These are phyloP conservation scores for Toxonevra muliebris DNA, from an alignment of 2,888 invertebrate species.

Conservation along the genomic window DNA sequence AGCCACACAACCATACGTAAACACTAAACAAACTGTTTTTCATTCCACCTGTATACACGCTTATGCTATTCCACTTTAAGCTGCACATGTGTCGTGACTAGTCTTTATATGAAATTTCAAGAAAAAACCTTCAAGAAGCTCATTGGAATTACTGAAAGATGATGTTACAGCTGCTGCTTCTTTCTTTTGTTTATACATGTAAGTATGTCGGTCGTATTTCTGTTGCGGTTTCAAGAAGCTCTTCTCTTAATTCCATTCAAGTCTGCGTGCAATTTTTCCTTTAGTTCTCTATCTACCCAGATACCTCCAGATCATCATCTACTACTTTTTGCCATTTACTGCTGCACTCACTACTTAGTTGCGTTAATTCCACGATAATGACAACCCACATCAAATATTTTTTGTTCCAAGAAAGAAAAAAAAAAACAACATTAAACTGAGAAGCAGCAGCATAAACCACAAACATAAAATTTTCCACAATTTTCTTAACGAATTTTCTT, in stretches of 20 bases:
- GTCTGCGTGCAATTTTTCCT: not conserved
- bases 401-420: not conserved
- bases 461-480: too few species aligned
- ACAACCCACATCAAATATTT: slow-evolving; percentile 15
- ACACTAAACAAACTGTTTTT: not conserved
- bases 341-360: not conserved
- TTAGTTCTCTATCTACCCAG: not conserved
- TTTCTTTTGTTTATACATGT: not conserved
- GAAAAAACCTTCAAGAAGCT: not conserved
- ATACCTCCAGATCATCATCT: not conserved
- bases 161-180: not conserved
- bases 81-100: too few species aligned
- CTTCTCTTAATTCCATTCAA: too few species aligned
- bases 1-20: too few species aligned
- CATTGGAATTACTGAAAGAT: not conserved
- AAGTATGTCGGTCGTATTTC: too few species aligned
- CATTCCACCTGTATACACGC: not conserved
- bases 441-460: too few species aligned
- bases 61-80: not conserved
- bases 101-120: too few species aligned
- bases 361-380: not conserved
- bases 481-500: too few species aligned
- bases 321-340: not conserved
- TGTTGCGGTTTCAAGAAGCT: too few species aligned
- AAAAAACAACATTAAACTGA: not conserved